Evolutionary conservation across 2,113 vertebrate species (phyloP), one percentile per base, ranked within the genome.

Genomic region (Ochotona princeps): DNA sequence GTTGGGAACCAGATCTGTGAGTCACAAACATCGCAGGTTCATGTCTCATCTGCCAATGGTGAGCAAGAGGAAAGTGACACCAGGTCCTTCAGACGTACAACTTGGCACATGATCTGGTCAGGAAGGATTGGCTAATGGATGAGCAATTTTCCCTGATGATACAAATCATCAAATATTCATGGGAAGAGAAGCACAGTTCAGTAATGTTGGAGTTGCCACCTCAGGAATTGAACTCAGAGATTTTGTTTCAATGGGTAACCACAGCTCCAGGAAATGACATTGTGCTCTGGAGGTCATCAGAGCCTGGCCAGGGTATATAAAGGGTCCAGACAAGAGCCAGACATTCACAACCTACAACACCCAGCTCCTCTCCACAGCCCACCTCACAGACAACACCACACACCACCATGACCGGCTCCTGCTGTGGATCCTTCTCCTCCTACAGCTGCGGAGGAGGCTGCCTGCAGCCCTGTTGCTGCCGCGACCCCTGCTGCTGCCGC

Each of bases 181-280:
- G 26, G 78, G 60, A 78, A 94, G 26, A n/a, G 74, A 51, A 83
- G n/a, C 83, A 88, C 30, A 25, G 2, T 44, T 82, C 38, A 69
- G 17, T 2, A 17, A 51, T 17, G 28, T 5, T 65, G 28, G 79
- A 63, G 89, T 18, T 72, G 35, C 30, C 90, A 44, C 44, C 75
- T 89, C 70, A 76, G 92, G 38, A 69, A 67, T 1, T 51, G 49
- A 78, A 74, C 32, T 20, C 20, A 32, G 61, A 20, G 13, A 60
- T 82, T 65, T 82, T 49, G 38, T 78, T 74, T 88, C 79, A 82
- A 20, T 18, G 49, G 20, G 38, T 17, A 85, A 75, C 83, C 88
- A 95, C 69, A 75, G 82, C 30, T 95, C 65, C 86, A 96, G 90
- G 96, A 97, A 96, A 54, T 83, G 44, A 51, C 23, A 26, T 4